Base-by-base conservation (phyloP, 1,140 invertebrate species). In the Chymomyza costata region DNA sequence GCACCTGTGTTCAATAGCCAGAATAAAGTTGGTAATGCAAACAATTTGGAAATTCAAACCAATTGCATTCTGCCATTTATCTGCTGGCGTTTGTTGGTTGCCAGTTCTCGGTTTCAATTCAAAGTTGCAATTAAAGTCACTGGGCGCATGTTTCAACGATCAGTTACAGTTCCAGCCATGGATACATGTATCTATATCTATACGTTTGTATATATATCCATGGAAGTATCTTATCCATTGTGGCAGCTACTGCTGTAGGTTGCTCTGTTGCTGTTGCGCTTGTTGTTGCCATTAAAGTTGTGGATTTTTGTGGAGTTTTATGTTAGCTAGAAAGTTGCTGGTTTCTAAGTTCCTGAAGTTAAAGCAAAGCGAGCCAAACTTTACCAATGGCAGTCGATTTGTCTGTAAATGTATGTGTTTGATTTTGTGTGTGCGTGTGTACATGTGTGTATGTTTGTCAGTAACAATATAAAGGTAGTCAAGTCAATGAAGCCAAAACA, bases 401-500 rank as follows among this genome's bases (percentile, higher is more conserved):
- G n/a, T n/a, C n/a, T n/a, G n/a, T n/a, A n/a, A 34, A 18, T 57
- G 28, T 57, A 49, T 38, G 32, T 48, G 44, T 41, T 25, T 25
- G 21, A 25, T 25, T 8, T 37, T 17, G 18, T 31, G 41, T 47
- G 15, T 46, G 16, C 21, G 17, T 28, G 17, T 10, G 17, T 46
- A 2, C 25, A 28, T 19, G 44, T 21, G 34, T 37, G 31, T 31
- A n/a, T 44, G 38, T 32, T 40, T 32, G 43, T 38, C 5, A 13
- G 35, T 16, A n/a, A n/a, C n/a, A n/a, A n/a, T n/a, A n/a, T n/a
- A 15, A 38, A 14, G 15, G 53, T 35, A 65, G 61, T 56, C 67
- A 64, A 80, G 73, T 80, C 67, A 80, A 80, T 80, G 73, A 80
- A 80, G 73, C 67, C 73, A 73, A 78, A 80, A 80, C 73, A 80